Conservation (phyloP, 2,797 vertebrate genomes). For the Nasua narica region DNA sequence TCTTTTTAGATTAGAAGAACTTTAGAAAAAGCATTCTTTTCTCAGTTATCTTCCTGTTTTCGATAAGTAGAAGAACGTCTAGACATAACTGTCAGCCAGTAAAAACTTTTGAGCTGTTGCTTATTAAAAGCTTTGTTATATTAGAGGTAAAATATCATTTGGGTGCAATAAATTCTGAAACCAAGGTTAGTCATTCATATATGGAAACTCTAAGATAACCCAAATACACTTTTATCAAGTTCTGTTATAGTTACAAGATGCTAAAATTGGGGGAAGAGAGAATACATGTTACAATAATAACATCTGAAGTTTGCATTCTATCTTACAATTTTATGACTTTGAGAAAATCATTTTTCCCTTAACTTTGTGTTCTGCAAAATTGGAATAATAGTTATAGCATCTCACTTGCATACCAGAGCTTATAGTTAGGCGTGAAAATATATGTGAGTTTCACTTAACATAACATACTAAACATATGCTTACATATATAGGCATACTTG, state of each 20-base stretch:
- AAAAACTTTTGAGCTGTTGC: neutral
- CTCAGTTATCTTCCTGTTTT: neutral
- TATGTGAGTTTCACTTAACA: neutral
- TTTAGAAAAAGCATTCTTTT: neutral
- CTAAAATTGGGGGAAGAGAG: neutral
- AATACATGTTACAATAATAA: neutral
- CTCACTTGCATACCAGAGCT: neutral
- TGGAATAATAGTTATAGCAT: neutral
- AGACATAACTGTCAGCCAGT: neutral
- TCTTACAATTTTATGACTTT: neutral
- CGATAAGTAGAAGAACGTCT: neutral
- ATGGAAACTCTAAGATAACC: neutral
- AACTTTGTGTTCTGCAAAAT: neutral
- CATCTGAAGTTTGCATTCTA: neutral
- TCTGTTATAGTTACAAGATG: neutral
- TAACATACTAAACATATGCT: neutral
- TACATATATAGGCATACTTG: neutral
- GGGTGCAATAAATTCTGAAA: neutral
- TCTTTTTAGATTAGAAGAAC: neutral
- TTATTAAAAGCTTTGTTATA: neutral
- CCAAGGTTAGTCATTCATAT: neutral
- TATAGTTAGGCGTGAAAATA: neutral
- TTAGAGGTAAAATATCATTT: neutral
- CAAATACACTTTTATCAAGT: neutral
- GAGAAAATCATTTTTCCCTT: neutral